Percentiles rank a stretch among this genome's conserved stretches.
Evolutionary conservation across 2,113 vertebrate genomes (phyloP).

Genomic region (Siniperca knerii): DNA sequence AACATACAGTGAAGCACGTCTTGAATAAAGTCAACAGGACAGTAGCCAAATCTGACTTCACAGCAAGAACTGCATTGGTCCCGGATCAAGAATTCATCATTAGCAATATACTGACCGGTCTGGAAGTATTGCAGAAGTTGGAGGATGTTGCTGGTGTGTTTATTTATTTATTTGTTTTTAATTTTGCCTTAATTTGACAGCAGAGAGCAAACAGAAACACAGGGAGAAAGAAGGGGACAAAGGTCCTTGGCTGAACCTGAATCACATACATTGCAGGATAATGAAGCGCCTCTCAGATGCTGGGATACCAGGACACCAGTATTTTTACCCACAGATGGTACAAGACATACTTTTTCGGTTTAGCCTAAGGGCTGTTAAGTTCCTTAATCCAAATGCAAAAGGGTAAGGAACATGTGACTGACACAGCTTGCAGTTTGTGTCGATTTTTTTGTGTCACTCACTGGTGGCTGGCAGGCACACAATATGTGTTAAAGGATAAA

Average conservation of each 20-base stretch:
- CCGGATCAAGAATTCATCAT: neutral
- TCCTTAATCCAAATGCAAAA: conserved; percentile 1
- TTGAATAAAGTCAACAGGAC: neutral
- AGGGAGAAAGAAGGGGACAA: neutral
- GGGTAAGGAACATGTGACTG: neutral
- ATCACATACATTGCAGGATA: neutral
- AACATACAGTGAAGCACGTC: neutral
- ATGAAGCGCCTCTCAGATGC: neutral
- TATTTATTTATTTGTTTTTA: neutral
- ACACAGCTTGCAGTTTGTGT: neutral
- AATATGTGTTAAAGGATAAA: conserved; percentile 19
- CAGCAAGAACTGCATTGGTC: neutral
- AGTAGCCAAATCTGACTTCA: neutral
- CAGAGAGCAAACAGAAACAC: neutral
- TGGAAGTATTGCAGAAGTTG: neutral
- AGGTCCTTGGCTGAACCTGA: neutral
- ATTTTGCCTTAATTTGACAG: neutral
- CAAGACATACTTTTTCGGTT: neutral
- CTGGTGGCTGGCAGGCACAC: conserved; percentile 8
- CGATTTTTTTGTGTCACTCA: neutral
- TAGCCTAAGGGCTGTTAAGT: conserved; percentile 1
- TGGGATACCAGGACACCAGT: neutral
- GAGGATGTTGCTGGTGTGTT: neutral
- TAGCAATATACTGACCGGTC: neutral
- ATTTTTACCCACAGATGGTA: conserved; percentile 29